Evolutionary conservation across 2,888 invertebrate genomes (phyloP), one percentile per base, ranked within the genome.

Genomic region (Spodoptera exigua): DNA sequence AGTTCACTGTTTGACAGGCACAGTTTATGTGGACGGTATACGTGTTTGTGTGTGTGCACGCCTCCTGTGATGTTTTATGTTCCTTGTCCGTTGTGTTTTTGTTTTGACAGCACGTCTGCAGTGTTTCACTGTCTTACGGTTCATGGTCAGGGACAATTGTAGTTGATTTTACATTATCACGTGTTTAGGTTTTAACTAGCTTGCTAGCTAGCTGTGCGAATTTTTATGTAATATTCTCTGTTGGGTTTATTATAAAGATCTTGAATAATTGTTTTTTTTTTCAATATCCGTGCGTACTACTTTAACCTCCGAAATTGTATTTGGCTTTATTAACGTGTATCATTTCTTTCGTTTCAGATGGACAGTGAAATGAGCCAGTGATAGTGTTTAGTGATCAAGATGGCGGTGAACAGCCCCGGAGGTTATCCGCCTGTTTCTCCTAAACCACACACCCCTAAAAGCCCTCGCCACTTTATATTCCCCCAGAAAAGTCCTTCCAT

Each of bases 381-480:
- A 37, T 41, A 81, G 61, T 79, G 77, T 63, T 62, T 76, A 62
- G 64, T 75, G 84, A 82, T 80, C 82, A 87, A 74, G 72, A 95
- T 95, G 95, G 95, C 95, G 72, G 94, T 95, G 74, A 95, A 95
- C 83, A 95, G 95, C 76, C 95, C 95, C 3, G 95, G 95, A 76
- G 92, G 95, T 70, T 95, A 94, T 77, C 94, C 92, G 16, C 93
- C 94, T 12, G 88, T 95, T 39, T 95, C 95, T n/a, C 95, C 95
- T 4, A 94, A 94, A 69, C 93, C 94, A 0, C 90, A 89, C 71
- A 94, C 94, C 2, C 94, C 94, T 0, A 95, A 95, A 83, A 95
- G 95, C 74, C 95, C 95, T 0, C 92, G 95, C 1, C 95, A 95
- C 79, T 94, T 95, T 69, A 84, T 94, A 37, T 94, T 94, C 76